Evolutionary conservation across 2,113 vertebrate species (phyloP).

Genomic region (Rhagologus leucostigma): DNA sequence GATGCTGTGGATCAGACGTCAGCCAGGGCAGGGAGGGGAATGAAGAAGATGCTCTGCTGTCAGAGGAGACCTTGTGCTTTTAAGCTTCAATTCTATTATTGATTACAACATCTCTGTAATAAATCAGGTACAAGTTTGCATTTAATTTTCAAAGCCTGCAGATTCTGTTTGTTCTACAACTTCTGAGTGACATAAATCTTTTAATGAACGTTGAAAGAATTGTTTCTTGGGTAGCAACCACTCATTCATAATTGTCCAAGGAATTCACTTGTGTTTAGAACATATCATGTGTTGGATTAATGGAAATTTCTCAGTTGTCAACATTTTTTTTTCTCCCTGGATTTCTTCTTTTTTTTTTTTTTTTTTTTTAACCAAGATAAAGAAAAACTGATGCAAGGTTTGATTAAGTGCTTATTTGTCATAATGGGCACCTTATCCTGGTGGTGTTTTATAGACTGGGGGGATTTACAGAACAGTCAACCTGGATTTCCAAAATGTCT

Average conservation of each 20-base stretch:
- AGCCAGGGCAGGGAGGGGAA: background rate
- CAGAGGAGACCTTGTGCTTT: constrained; percentile 6
- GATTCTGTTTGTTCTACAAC: constrained; percentile 27
- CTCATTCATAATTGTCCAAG: constrained; percentile 3
- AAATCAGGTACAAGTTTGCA: constrained; percentile 32
- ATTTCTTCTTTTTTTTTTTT: background rate
- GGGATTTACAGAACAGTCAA: background rate
- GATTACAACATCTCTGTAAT: constrained; percentile 31
- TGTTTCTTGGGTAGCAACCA: constrained; percentile 14
- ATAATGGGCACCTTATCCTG: background rate
- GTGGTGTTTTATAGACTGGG: background rate
- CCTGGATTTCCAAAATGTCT: background rate
- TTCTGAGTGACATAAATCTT: constrained; percentile 31
- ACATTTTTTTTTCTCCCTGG: background rate
- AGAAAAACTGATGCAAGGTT: background rate
- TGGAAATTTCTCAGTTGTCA: background rate
- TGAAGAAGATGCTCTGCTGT: background rate
- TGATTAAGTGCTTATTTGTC: background rate
- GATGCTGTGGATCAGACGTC: background rate
- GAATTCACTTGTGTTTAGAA: background rate
- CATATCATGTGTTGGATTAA: background rate
- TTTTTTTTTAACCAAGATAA: background rate
- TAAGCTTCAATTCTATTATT: constrained; percentile 43
- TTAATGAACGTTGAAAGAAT: constrained; percentile 35
- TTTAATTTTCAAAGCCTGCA: constrained; percentile 48